Base-by-base conservation (phyloP, 1,140 invertebrate species). In the Asobara japonica region DNA sequence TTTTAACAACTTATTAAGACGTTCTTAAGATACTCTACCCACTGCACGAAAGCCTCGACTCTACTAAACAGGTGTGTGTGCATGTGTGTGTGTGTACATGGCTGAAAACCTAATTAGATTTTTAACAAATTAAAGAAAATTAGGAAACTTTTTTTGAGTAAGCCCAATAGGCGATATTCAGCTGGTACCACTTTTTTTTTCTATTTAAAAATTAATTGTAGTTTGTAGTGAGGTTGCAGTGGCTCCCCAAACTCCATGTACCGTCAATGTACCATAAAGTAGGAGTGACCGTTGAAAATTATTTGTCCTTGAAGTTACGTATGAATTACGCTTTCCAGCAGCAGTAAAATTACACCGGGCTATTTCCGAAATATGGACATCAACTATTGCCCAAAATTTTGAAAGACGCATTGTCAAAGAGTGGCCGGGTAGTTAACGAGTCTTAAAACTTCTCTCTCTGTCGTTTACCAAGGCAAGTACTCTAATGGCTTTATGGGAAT, bases 391-490 rank as follows among this genome's bases (percentile, higher is more conserved):
- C 51, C 51, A 27, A 56, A 56, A 56, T 56, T 56, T 56, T 27
- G 18, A 56, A 56, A 56, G 18, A 56, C 25, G 1, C 51, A 56
- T 56, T 56, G 51, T 56, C 22, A 56, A 56, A 56, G 51, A 56
- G 20, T 56, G 51, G 51, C 51, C 20, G 51, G 51, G 51, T 56
- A 56, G 51, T 56, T 56, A 56, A 56, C 51, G 51, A 56, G 20
- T 56, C 3, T 56, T 25, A 56, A 56, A 56, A 22, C 22, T 22
- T 56, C 51, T 56, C 22, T 10, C 51, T 22, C 20, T 25, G 0
- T 20, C 1, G 2, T 56, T 18, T 22, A 56, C 51, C 51, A 27
- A 56, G 51, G 51, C 22, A 56, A 6, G 11, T 56, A 56, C 51
- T 56, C 22, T 56, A 56, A 56, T 56, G 22, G 20, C 16, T 56